Conservation (phyloP, 2,797 vertebrate genomes). For the Sebastes taczanowskii region DNA sequence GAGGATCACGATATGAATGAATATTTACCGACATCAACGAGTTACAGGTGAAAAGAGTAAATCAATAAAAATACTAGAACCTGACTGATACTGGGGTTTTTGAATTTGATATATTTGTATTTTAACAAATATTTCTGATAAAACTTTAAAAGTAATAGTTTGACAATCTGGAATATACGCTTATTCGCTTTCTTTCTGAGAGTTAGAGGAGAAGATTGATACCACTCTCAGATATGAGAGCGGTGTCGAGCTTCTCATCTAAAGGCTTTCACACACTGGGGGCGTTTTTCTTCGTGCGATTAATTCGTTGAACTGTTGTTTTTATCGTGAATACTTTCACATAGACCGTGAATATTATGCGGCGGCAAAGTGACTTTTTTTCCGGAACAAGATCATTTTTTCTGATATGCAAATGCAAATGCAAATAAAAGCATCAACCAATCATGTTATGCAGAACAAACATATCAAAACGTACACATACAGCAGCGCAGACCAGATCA, state of each 20-base stretch:
- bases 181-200: background rate
- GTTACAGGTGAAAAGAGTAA: background rate
- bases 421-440: too few relatives aligned
- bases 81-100: background rate
- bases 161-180: accelerated
- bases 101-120: background rate
- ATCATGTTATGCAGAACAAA: too few relatives aligned
- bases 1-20: background rate
- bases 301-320: too few relatives aligned
- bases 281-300: too few relatives aligned
- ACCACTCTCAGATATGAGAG: background rate
- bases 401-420: too few relatives aligned
- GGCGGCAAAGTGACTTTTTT: too few relatives aligned
- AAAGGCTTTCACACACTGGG: too few relatives aligned
- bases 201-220: background rate
- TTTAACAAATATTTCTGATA: background rate
- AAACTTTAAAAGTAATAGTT: background rate
- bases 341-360: too few relatives aligned
- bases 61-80: background rate
- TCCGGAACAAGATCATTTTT: too few relatives aligned
- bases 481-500: too few relatives aligned
- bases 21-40: background rate
- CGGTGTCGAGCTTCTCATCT: background rate
- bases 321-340: too few relatives aligned
- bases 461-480: too few relatives aligned